Evolutionary conservation across 1,140 invertebrate species (phyloP), one percentile per base, ranked within the genome.

Genomic region (Limonius californicus): DNA sequence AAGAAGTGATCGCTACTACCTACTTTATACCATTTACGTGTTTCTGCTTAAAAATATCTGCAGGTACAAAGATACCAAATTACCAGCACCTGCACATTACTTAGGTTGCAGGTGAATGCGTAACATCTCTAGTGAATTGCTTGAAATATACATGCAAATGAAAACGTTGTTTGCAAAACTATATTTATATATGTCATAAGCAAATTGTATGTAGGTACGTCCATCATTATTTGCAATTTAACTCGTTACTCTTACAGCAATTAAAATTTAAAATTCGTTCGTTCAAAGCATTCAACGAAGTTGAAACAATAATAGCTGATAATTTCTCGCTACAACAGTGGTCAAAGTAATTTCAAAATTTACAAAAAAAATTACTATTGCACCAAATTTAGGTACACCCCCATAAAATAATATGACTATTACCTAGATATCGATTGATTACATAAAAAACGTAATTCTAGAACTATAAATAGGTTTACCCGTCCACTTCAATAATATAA

Each of bases 401-500:
- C 2, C 8, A 11, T 19, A 12, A 50, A 50, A 19, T 18, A 19
- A 18, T 19, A 18, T 18, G 8, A 18, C 8, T 50, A 50, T 18
- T 21, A 19, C 16, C 20, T 50, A 50, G 45, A 21, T 21, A 50
- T 50, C 14, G 45, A 50, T 50, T 50, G 45, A 50, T 50, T 50
- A 50, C 16, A 50, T 19, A 16, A 50, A n/a, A 19, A 50, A 50
- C 16, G 45, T 19, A 50, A 6, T 50, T 50, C 35, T 50, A 50
- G 45, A 19, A 18, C 45, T 50, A 50, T 50, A 50, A 50, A 50
- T 50, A 50, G 45, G 2, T 50, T 50, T 50, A 50, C 45, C 45
- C 45, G 45, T 50, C 45, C 45, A 50, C 45, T 50, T 50, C 45
- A 50, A 50, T 50, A 50, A 50, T 50, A 50, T 50, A 50, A 50